Evolutionary conservation across 2,888 invertebrate species (phyloP), one percentile per base, ranked within the genome.

Genomic region (Cataglyphis altisquamis): DNA sequence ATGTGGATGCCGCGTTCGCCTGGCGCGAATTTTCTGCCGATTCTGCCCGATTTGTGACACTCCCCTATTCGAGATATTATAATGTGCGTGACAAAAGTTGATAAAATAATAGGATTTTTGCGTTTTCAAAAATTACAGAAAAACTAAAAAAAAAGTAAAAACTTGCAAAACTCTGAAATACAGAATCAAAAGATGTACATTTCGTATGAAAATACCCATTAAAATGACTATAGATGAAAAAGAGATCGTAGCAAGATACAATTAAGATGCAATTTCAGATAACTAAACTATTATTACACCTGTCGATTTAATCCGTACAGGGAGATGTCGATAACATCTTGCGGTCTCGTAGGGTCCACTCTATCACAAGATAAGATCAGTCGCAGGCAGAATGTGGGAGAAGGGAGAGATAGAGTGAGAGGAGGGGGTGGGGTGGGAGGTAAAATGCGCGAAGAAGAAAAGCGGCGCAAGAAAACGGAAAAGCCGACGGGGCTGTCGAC

Each of bases 401-500:
- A n/a, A 21, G 21, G n/a, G 36, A 32, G n/a, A 57, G 9, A 25
- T 25, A 1, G 25, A 25, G 25, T 1, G 25, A 25, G 25, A 25
- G 25, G 25, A 25, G 25, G 1, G 25, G 25, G 25, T 25, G 25
- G 25, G 25, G 25, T 25, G 25, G 25, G 25, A 10, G 3, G 15
- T 15, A 41, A 68, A 15, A 45, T 4, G 15, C 45, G 18, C n/a
- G 48, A 48, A 8, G 66, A 5, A n/a, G 10, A 45, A 48, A 18
- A 48, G 12, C 64, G 66, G 9, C 15, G 5, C n/a, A 29, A 32
- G 25, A 18, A 80, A 72, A 8, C 41, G 41, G 25, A 70, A 72
- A 48, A 45, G 21, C 52, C 39, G 29, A 12, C 21, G 25, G 25
- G 1, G 25, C 70, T 41, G 84, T 57, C 87, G 66, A 63, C 62